phyloP scores from a whole-genome alignment of 2,113 vertebrate species.

The Planiliza haematocheilus region DNA sequence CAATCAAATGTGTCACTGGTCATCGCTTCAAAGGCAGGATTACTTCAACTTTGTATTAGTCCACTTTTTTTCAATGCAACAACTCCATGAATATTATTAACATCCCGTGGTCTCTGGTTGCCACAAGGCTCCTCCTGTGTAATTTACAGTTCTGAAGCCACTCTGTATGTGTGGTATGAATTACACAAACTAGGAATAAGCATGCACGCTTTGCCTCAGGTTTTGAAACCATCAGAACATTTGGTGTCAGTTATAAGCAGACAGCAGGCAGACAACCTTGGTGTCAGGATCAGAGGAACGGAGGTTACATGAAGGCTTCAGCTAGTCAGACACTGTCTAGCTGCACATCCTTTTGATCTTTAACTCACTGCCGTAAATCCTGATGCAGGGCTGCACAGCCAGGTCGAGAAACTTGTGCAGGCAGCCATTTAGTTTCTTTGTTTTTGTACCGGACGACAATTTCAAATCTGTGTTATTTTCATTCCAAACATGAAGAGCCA shows the following conservation, averaged over 20 bases:
- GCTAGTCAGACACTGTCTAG: slow-evolving; percentile 22
- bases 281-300: slow-evolving; percentile 20
- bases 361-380: slow-evolving; percentile 44
- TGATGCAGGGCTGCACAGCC: not conserved
- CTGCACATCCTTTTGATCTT: slow-evolving; percentile 46
- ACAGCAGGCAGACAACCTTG: slow-evolving; percentile 35
- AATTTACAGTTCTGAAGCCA: not conserved
- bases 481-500: slow-evolving; percentile 49
- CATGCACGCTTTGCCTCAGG: not conserved
- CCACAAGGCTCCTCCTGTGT: no score
- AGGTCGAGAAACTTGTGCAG: not conserved
- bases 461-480: not conserved
- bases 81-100: no score
- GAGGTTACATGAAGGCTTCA: slow-evolving; percentile 35
- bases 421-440: not conserved
- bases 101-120: no score
- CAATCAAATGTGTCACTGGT: no score
- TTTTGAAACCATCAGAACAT: not conserved
- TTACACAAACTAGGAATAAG: slow-evolving; percentile 32
- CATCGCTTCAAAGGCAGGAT: no score
- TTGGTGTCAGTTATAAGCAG: slow-evolving; percentile 17
- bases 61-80: no score
- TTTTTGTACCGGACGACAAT: slow-evolving; percentile 1
- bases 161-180: slow-evolving; percentile 41
- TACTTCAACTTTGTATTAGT: no score